A percentile compares a stretch with the other conserved stretches of the same genome.
Conservation (phyloP, 1,140 invertebrate species). For the Bombyx mandarina region DNA sequence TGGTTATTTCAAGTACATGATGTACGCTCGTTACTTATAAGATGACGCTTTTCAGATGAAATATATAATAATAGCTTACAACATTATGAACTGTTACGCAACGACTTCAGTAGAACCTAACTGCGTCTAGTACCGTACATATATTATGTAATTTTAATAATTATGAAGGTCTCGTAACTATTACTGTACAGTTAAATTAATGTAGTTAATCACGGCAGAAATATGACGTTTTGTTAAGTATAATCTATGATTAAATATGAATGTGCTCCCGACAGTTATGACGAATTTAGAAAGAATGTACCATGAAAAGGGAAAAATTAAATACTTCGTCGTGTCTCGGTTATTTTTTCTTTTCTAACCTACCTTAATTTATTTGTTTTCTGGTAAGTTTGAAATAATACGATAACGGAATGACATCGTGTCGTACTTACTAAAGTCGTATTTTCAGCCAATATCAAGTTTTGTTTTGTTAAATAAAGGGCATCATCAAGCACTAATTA, state of each 20-base stretch:
- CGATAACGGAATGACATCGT: too few species aligned
- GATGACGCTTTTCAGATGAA: slow-evolving; percentile 32
- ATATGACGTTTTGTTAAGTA: slow-evolving; percentile 65
- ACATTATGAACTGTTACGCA: slow-evolving; percentile 29
- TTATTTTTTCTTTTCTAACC: slow-evolving; percentile 46
- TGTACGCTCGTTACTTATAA: slow-evolving; percentile 10
- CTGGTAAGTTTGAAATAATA: neutral
- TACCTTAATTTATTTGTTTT: neutral
- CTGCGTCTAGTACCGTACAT: slow-evolving; percentile 44
- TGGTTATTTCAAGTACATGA: neutral
- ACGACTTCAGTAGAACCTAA: slow-evolving; percentile 33
- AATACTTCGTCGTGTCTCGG: slow-evolving; percentile 68
- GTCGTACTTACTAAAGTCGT: too few species aligned
- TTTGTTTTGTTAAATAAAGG: too few species aligned
- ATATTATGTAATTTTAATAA: slow-evolving; percentile 47
- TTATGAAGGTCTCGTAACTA: slow-evolving; percentile 58
- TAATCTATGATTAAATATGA: slow-evolving; percentile 64
- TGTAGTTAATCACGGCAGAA: slow-evolving; percentile 60
- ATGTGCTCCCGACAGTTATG: slow-evolving; percentile 69
- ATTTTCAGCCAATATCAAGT: too few species aligned
- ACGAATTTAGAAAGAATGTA: slow-evolving; percentile 69
- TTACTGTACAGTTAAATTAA: slow-evolving; percentile 69
- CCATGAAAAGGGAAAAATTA: slow-evolving; percentile 67
- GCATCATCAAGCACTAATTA: too few species aligned
- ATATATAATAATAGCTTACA: slow-evolving; percentile 16